Percentiles rank a stretch among this genome's conserved stretches.
phyloP scores from a whole-genome alignment of 2,113 vertebrate genomes.

The Corydoras sp. region DNA sequence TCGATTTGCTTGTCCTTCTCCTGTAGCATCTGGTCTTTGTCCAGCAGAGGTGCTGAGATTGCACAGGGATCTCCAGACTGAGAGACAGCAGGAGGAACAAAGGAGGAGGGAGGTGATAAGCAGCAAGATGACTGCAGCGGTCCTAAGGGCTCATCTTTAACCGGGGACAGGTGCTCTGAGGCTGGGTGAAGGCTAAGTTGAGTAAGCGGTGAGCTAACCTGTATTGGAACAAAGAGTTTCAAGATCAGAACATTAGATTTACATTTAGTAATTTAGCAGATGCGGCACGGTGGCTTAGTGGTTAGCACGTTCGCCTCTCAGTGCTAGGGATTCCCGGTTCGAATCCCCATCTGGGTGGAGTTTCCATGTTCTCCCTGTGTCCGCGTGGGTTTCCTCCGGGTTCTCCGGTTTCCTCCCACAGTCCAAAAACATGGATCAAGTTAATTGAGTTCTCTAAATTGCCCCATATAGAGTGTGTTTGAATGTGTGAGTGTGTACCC shows the following conservation, averaged over 20 bases:
- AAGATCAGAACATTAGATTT: neutral
- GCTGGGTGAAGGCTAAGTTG: slow-evolving; percentile 82
- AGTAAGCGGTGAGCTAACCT: slow-evolving; percentile 84
- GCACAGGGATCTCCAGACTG: no score
- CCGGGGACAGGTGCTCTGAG: slow-evolving; percentile 58
- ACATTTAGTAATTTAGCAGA: neutral
- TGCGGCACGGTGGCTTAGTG: no score
- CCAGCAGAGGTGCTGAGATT: slow-evolving; percentile 44
- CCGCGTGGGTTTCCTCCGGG: no score
- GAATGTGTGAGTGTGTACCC: no score
- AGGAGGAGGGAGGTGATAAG: neutral
- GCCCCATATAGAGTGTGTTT: no score
- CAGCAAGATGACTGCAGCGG: slow-evolving; percentile 48
- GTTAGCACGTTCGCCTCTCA: no score
- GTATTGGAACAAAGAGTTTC: slow-evolving; percentile 1
- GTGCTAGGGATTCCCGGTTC: no score
- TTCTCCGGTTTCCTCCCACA: no score
- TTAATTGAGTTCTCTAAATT: no score
- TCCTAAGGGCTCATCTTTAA: slow-evolving; percentile 76
- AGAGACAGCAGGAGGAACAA: slow-evolving; percentile 35
- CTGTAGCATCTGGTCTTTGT: slow-evolving; percentile 96
- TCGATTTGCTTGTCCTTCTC: slow-evolving; percentile 95
- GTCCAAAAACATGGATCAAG: no score
- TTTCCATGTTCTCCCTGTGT: no score
- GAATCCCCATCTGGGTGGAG: no score